Evolutionary conservation across 2,888 invertebrate species (phyloP).

Genomic region (Cephus runcator): DNA sequence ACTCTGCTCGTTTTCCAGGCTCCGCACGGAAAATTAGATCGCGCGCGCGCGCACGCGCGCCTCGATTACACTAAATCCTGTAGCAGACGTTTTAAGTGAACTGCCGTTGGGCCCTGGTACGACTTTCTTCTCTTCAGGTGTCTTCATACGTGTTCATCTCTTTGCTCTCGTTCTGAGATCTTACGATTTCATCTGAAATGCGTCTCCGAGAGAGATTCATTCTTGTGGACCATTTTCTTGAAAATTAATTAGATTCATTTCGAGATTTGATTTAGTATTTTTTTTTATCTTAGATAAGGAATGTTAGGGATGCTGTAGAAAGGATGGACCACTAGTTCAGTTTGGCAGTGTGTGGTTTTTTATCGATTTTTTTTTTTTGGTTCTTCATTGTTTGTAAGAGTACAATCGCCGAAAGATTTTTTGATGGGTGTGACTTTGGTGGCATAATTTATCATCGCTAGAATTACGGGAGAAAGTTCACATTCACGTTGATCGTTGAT

Average conservation of each 20-base stretch:
- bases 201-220: neutral
- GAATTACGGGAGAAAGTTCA: neutral
- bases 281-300: no score
- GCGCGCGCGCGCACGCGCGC: neutral
- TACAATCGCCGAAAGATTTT: neutral
- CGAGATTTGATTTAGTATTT: neutral
- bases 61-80: neutral
- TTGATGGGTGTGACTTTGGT: neutral
- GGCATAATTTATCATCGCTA: slow-evolving; percentile 4
- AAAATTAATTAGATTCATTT: neutral
- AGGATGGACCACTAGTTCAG: neutral
- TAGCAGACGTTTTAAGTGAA: neutral
- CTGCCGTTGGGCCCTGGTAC: neutral
- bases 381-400: neutral
- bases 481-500: neutral
- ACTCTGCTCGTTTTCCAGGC: neutral
- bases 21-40: neutral
- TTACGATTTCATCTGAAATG: neutral
- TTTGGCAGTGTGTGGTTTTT: neutral
- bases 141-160: neutral
- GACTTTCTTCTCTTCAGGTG: neutral
- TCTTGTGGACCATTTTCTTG: neutral
- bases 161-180: neutral
- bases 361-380: no score
- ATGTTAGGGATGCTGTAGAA: no score